phyloP scores from a whole-genome alignment of 2,888 invertebrate species.

The Trichogramma evanescens region DNA sequence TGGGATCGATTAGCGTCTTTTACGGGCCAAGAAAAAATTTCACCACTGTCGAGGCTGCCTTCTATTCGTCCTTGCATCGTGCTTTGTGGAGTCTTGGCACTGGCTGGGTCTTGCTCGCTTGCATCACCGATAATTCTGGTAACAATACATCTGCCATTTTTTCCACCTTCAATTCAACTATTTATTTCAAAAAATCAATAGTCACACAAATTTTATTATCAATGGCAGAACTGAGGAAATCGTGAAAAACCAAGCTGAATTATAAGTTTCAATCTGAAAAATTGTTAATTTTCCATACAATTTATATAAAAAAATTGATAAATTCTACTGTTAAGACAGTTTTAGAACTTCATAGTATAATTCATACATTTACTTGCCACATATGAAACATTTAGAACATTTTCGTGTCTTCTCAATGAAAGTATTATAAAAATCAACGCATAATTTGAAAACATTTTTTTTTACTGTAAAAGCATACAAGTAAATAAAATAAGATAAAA shows the following conservation, averaged over 20 bases:
- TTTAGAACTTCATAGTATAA: too few species aligned
- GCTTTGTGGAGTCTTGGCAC: constrained; percentile 63
- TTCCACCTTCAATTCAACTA: not conserved
- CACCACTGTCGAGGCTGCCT: constrained; percentile 55
- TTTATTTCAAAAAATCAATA: too few species aligned
- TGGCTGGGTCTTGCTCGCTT: constrained; percentile 59
- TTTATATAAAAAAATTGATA: too few species aligned
- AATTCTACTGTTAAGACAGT: too few species aligned
- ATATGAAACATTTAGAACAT: not conserved
- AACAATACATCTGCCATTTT: constrained; percentile 21
- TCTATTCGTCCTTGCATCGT: constrained; percentile 61
- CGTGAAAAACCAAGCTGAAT: too few species aligned
- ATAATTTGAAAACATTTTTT: not conserved
- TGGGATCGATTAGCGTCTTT: constrained; percentile 59
- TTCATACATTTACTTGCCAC: too few species aligned
- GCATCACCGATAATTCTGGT: constrained; percentile 62
- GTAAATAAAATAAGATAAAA: not conserved
- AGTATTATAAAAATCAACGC: too few species aligned
- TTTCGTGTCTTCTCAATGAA: not conserved
- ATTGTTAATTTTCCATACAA: too few species aligned
- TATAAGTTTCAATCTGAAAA: too few species aligned
- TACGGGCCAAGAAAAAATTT: constrained; percentile 58
- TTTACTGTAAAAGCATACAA: not conserved
- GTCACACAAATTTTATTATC: too few species aligned
- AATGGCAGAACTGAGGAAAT: too few species aligned